phyloP scores from a whole-genome alignment of 2,113 vertebrate genomes.

The Sander lucioperca region DNA sequence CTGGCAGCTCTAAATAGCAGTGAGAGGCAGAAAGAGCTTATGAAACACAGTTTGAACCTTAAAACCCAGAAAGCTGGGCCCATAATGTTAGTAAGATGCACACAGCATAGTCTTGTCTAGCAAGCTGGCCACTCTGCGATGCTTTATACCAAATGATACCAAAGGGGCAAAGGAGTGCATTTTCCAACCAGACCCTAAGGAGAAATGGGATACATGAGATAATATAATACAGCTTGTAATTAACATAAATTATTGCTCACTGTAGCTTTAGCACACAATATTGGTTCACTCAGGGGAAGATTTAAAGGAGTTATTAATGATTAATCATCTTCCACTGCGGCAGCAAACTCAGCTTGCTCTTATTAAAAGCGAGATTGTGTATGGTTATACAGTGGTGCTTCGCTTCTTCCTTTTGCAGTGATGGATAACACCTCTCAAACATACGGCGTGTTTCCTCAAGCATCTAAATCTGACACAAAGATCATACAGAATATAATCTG shows the following conservation, averaged over 20 bases:
- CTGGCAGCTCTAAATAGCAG: slow-evolving; percentile 48
- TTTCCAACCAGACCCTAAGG: slow-evolving; percentile 13
- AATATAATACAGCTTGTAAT: slow-evolving; percentile 25
- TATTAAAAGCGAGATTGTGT: slow-evolving; percentile 2
- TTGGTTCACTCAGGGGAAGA: slow-evolving; percentile 5
- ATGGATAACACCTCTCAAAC: slow-evolving; percentile 20
- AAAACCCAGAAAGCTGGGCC: slow-evolving; percentile 1
- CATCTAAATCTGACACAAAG: slow-evolving; percentile 24
- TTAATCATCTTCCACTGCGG: slow-evolving; percentile 24
- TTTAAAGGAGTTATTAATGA: slow-evolving; percentile 12
- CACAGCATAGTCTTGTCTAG: background rate
- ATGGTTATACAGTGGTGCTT: slow-evolving; percentile 19
- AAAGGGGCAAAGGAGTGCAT: background rate
- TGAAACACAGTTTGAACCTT: slow-evolving; percentile 36
- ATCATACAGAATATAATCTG: slow-evolving; percentile 26
- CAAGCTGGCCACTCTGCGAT: background rate
- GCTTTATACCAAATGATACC: background rate
- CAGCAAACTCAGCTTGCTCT: slow-evolving; percentile 13
- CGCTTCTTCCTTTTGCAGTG: slow-evolving; percentile 7
- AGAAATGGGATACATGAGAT: background rate
- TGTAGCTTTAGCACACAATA: background rate
- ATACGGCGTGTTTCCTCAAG: slow-evolving; percentile 5
- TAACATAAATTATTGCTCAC: slow-evolving; percentile 15
- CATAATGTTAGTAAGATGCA: background rate
- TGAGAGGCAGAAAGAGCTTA: background rate